Evolutionary conservation across 2,888 invertebrate species (phyloP).

Genomic region (Trissolcus japonicus): DNA sequence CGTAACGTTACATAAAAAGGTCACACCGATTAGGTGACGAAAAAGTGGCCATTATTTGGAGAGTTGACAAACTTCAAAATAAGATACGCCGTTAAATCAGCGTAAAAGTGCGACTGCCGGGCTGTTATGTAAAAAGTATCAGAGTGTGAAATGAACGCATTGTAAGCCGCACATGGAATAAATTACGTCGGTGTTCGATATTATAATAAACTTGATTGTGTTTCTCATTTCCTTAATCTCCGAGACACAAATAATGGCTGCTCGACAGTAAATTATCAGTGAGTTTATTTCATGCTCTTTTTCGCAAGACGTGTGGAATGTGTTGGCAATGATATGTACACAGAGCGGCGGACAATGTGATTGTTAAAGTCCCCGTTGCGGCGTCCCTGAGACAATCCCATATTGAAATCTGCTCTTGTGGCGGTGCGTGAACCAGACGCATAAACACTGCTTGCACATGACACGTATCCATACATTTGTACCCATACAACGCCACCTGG

Average conservation of each 20-base stretch:
- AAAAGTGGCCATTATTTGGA: slow-evolving; percentile 10
- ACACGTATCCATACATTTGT: slow-evolving; percentile 16
- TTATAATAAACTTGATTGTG: slow-evolving; percentile 55
- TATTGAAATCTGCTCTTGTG: slow-evolving; percentile 57
- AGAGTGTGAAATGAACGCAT: slow-evolving; percentile 41
- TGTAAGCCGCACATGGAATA: slow-evolving; percentile 35
- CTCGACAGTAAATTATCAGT: slow-evolving; percentile 55
- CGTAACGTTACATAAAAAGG: slow-evolving; percentile 13
- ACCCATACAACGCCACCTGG: slow-evolving; percentile 8
- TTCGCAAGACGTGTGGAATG: slow-evolving; percentile 57
- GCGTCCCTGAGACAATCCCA: slow-evolving; percentile 60
- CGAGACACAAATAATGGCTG: slow-evolving; percentile 46
- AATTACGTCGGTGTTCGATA: slow-evolving; percentile 44
- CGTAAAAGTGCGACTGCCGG: slow-evolving; percentile 32
- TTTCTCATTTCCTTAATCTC: slow-evolving; percentile 56
- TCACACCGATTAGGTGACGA: slow-evolving; percentile 10
- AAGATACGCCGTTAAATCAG: slow-evolving; percentile 23
- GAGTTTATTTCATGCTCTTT: slow-evolving; percentile 55
- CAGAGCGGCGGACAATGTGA: slow-evolving; percentile 54
- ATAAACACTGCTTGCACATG: slow-evolving; percentile 26
- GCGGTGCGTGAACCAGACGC: slow-evolving; percentile 41
- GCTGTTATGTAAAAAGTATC: slow-evolving; percentile 37
- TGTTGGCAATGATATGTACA: slow-evolving; percentile 48
- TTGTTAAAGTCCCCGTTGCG: slow-evolving; percentile 59
- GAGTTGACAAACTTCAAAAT: slow-evolving; percentile 38